These are phyloP conservation scores for Erinaceus europaeus DNA, from an alignment of 2,113 vertebrate species.

Conservation along the genomic window DNA sequence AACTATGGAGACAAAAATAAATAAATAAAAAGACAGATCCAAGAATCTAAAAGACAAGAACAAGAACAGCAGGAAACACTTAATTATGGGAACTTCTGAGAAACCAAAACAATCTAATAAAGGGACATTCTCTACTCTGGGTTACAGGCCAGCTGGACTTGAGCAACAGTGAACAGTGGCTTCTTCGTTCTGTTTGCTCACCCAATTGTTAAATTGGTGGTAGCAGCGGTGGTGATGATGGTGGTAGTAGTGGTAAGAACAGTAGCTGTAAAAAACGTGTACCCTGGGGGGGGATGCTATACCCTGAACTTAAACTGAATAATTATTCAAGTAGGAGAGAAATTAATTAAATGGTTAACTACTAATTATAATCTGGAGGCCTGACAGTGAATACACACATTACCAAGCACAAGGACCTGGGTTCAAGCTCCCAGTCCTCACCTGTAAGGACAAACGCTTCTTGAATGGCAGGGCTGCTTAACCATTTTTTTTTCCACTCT, in stretches of 20 bases:
- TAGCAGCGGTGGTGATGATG: too few species aligned
- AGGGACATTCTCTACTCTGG: not conserved
- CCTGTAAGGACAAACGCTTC: too few species aligned
- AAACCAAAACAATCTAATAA: not conserved
- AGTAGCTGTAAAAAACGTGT: not conserved
- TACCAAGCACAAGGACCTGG: too few species aligned
- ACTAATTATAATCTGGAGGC: not conserved
- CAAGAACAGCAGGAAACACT: not conserved
- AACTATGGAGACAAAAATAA: too few species aligned
- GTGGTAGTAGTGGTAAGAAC: too few species aligned
- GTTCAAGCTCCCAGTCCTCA: too few species aligned
- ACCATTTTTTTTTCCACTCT: too few species aligned
- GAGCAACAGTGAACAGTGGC: not conserved
- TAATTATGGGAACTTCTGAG: not conserved
- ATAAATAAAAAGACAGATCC: not conserved
- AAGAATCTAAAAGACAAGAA: not conserved
- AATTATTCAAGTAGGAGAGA: not conserved
- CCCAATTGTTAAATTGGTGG: not conserved
- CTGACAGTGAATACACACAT: too few species aligned
- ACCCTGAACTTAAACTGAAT: not conserved
- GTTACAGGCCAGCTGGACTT: not conserved
- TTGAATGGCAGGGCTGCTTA: too few species aligned
- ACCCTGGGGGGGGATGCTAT: not conserved
- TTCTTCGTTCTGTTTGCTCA: not conserved
- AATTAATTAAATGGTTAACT: not conserved